Conservation (phyloP, 2,888 invertebrate genomes). For the Oligia latruncula region DNA sequence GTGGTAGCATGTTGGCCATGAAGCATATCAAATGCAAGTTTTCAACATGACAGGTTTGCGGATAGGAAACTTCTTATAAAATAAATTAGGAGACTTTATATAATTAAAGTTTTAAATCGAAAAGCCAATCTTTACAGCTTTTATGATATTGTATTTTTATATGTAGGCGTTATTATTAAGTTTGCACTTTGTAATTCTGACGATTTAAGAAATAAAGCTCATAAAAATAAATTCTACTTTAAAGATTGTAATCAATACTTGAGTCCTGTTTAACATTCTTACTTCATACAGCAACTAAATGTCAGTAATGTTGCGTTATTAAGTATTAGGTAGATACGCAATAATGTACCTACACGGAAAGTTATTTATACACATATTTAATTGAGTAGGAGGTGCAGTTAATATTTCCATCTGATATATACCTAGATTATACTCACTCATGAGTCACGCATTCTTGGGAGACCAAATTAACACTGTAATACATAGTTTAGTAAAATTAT, state of each 20-base stretch:
- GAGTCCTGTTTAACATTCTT: background rate
- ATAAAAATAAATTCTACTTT: constrained; percentile 21
- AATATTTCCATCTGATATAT: constrained; percentile 1
- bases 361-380: constrained; percentile 6
- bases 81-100: background rate
- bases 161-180: background rate
- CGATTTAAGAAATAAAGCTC: background rate
- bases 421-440: background rate
- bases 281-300: constrained; percentile 6
- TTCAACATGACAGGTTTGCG: background rate
- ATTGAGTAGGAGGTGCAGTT: constrained; percentile 17
- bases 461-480: background rate
- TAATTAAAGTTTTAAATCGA: background rate
- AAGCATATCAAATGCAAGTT: constrained; percentile 10
- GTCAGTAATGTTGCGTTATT: constrained; percentile 6
- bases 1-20: too few species aligned
- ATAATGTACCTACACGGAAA: background rate
- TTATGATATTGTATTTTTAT: background rate
- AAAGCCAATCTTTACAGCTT: background rate
- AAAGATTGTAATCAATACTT: constrained; percentile 10
- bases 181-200: background rate
- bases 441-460: background rate
- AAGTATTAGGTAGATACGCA: background rate
- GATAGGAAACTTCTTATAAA: background rate
- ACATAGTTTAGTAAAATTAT: background rate